Evolutionary conservation across 1,140 invertebrate species (phyloP).

Genomic region (Magallana ariakensis): DNA sequence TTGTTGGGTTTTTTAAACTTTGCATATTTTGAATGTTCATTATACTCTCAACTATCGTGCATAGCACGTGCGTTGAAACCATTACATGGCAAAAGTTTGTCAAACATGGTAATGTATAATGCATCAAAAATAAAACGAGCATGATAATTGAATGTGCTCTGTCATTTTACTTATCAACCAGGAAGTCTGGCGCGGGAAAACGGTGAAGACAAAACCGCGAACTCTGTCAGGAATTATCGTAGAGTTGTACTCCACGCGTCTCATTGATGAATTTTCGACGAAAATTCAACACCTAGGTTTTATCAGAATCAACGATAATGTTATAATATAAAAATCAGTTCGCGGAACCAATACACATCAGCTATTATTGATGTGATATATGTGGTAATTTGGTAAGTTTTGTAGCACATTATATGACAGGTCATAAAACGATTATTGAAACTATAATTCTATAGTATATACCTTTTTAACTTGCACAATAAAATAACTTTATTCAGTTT

Average conservation of each 20-base stretch:
- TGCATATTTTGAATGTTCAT: background rate
- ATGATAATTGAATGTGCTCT: background rate
- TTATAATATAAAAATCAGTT: too few relatives aligned
- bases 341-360: too few relatives aligned
- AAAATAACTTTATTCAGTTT: too few relatives aligned
- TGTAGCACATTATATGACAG: too few relatives aligned
- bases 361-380: too few relatives aligned
- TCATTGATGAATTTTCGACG: background rate
- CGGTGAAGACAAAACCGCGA: slow-evolving; percentile 7
- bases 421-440: too few relatives aligned
- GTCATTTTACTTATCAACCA: background rate
- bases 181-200: background rate
- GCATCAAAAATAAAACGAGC: background rate
- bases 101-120: background rate
- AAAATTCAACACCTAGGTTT: too few relatives aligned
- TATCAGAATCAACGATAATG: too few relatives aligned
- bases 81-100: background rate
- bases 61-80: background rate
- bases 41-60: background rate
- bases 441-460: too few relatives aligned
- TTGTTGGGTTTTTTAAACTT: background rate
- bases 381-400: too few relatives aligned
- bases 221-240: background rate
- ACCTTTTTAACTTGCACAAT: too few relatives aligned
- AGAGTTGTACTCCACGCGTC: background rate